These are phyloP conservation scores for Polylopha cassiicola DNA, from an alignment of 2,888 invertebrate genomes.

Conservation along the genomic window DNA sequence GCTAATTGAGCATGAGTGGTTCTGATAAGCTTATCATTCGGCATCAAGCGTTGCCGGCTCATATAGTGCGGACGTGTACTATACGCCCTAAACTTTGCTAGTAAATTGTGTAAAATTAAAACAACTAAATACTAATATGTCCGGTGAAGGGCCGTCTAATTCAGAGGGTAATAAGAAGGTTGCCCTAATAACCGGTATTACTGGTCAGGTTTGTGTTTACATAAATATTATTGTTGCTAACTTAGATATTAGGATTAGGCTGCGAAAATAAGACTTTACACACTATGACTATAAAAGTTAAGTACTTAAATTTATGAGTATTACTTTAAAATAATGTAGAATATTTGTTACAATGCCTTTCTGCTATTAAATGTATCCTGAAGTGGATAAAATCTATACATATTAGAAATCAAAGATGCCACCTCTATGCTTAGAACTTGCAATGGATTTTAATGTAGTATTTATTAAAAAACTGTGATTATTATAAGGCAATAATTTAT, in stretches of 20 bases:
- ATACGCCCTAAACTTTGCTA: conserved; percentile 9
- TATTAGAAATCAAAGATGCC: too few species aligned
- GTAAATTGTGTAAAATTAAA: conserved; percentile 27
- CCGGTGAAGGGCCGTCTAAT: conserved; percentile 52
- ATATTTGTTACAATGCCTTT: too few species aligned
- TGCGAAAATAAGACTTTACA: too few species aligned
- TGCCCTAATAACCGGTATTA: conserved; percentile 97
- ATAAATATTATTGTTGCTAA: conserved; percentile 8
- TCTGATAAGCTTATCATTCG: conserved; percentile 34
- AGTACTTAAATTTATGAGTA: too few species aligned
- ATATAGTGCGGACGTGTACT: conserved; percentile 33
- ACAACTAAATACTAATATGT: conserved; percentile 40
- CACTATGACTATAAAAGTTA: too few species aligned
- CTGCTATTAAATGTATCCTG: too few species aligned
- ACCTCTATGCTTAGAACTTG: too few species aligned
- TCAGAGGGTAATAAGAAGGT: conserved; percentile 74
- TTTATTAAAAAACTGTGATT: too few species aligned
- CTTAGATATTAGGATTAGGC: background rate
- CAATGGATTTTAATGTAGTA: too few species aligned
- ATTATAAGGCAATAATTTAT: too few species aligned
- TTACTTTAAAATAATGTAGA: too few species aligned
- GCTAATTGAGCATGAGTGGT: conserved; percentile 22
- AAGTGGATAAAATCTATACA: too few species aligned
- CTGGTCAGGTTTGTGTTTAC: conserved; percentile 89
- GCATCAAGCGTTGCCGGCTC: conserved; percentile 27